Percentiles rank a stretch among this genome's conserved stretches.
phyloP scores from a whole-genome alignment of 2,888 invertebrate genomes.

The Criorhina ranunculi region DNA sequence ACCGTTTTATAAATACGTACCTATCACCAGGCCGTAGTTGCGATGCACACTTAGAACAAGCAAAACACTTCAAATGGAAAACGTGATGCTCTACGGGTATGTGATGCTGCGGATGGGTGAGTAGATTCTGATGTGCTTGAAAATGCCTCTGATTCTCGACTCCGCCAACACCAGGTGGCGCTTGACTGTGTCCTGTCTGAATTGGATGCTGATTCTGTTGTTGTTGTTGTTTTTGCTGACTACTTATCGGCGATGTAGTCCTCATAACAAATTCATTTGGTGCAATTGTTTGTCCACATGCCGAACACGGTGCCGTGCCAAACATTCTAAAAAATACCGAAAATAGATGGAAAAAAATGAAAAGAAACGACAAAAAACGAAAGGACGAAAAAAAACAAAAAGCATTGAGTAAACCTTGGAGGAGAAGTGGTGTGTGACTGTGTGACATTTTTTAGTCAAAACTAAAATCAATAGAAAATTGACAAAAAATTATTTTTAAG shows the following conservation, averaged over 20 bases:
- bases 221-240: constrained; percentile 77
- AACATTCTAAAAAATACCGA: constrained; percentile 89
- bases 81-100: constrained; percentile 87
- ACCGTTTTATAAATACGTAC: constrained; percentile 83
- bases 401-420: constrained; percentile 35
- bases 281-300: constrained; percentile 95
- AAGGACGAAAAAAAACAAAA: background rate
- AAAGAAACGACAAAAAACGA: constrained; percentile 6
- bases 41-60: constrained; percentile 95
- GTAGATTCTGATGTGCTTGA: constrained; percentile 76
- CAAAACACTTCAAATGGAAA: constrained; percentile 97
- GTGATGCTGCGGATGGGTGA: constrained; percentile 72
- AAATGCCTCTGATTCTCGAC: constrained; percentile 78
- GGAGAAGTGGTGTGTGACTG: constrained; percentile 23
- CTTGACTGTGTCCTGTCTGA: constrained; percentile 73
- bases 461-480: constrained; percentile 38
- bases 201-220: constrained; percentile 79
- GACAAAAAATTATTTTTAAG: constrained; percentile 16
- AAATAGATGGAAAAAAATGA: constrained; percentile 30
- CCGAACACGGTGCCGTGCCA: constrained; percentile 94
- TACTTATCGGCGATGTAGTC: constrained; percentile 80
- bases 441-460: constrained; percentile 26
- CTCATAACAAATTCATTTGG: constrained; percentile 96
- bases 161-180: constrained; percentile 75
- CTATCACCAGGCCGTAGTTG: constrained; percentile 95